phyloP scores from a whole-genome alignment of 1,140 invertebrate genomes.

The Dendroctonus ponderosae region DNA sequence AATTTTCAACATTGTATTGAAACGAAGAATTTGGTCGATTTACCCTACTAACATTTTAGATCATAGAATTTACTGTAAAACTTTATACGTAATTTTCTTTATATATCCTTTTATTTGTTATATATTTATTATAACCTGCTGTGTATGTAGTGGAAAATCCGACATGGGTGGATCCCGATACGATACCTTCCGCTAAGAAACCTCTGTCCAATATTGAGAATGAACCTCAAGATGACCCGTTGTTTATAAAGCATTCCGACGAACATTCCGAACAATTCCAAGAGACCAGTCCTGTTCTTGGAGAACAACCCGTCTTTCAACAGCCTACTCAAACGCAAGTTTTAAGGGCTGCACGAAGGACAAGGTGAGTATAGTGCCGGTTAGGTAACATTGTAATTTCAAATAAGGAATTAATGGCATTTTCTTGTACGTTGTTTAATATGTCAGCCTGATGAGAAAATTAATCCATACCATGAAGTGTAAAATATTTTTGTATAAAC shows the following conservation, averaged over 20 bases:
- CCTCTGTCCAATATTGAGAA: constrained; percentile 24
- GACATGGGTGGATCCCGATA: constrained; percentile 27
- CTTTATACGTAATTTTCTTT: neutral
- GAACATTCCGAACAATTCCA: constrained; percentile 28
- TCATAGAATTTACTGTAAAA: neutral
- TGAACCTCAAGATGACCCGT: constrained; percentile 45
- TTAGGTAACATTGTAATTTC: too few relatives aligned
- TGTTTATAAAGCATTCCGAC: constrained; percentile 51
- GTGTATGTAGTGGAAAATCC: constrained; percentile 12
- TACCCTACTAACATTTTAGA: too few relatives aligned
- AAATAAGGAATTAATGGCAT: too few relatives aligned
- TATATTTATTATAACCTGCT: neutral
- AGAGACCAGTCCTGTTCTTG: neutral
- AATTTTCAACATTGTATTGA: neutral
- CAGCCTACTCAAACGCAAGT: constrained; percentile 32
- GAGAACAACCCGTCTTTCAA: constrained; percentile 11
- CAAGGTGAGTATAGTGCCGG: constrained; percentile 14
- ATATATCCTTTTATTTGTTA: neutral
- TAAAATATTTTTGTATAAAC: too few relatives aligned
- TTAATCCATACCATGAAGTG: too few relatives aligned
- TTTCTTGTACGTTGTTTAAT: too few relatives aligned
- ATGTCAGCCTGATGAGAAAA: too few relatives aligned
- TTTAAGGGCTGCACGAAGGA: constrained; percentile 29
- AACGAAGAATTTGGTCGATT: neutral
- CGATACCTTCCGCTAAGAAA: constrained; percentile 23